Evolutionary conservation across 1,140 invertebrate genomes (phyloP).

Genomic region (Capitella teleta): DNA sequence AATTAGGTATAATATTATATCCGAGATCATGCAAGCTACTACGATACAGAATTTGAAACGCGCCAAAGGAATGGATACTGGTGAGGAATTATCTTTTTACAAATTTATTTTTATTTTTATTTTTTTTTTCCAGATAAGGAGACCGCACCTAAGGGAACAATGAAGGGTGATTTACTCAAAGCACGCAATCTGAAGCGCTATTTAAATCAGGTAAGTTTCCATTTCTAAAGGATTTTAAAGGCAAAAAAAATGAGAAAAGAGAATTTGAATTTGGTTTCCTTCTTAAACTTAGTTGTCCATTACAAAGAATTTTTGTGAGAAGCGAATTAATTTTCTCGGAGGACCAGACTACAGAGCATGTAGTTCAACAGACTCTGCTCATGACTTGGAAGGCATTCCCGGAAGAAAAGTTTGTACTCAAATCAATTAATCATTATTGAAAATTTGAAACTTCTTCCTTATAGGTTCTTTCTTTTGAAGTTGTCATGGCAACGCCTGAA

Average conservation of each 20-base stretch:
- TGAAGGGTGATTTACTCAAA: slow-evolving; percentile 46
- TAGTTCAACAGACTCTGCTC: slow-evolving; percentile 24
- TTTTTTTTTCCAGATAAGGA: slow-evolving; percentile 43
- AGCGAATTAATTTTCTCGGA: slow-evolving; percentile 60
- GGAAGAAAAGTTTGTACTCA: background rate
- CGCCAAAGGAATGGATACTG: slow-evolving; percentile 60
- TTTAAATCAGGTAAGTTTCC: slow-evolving; percentile 44
- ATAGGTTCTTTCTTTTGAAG: too few species aligned
- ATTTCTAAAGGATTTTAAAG: too few species aligned
- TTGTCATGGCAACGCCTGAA: too few species aligned
- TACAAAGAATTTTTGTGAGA: slow-evolving; percentile 72
- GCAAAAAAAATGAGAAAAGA: too few species aligned
- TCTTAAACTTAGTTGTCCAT: slow-evolving; percentile 49
- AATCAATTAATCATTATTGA: too few species aligned
- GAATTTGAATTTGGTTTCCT: too few species aligned
- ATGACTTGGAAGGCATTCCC: background rate
- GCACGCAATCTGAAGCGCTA: slow-evolving; percentile 46
- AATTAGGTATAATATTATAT: slow-evolving; percentile 68
- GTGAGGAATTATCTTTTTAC: slow-evolving; percentile 27
- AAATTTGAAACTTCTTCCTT: too few species aligned
- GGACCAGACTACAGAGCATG: slow-evolving; percentile 57
- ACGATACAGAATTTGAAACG: slow-evolving; percentile 78
- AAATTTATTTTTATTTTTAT: background rate
- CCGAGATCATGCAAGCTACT: slow-evolving; percentile 85
- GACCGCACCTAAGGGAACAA: slow-evolving; percentile 30